Percentiles rank a stretch among this genome's conserved stretches.
Conservation (phyloP, 2,888 invertebrate genomes). For the Tenthredo scrophulariae region DNA sequence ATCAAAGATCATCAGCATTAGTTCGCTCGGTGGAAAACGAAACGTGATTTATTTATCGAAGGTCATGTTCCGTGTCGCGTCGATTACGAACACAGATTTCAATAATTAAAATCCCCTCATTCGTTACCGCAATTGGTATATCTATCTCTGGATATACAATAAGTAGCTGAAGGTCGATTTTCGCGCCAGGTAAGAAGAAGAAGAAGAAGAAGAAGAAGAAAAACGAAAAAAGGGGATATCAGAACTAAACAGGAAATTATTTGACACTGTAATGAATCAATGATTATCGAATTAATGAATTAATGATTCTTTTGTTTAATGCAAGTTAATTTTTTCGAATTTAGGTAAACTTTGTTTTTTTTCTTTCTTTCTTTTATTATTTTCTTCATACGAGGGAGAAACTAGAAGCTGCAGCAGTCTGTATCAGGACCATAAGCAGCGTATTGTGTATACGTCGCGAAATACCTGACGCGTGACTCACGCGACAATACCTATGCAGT, state of each 20-base stretch:
- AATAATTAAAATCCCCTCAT: background rate
- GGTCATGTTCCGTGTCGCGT: background rate
- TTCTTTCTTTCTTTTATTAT: background rate
- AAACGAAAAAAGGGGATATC: too few relatives aligned
- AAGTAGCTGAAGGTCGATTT: background rate
- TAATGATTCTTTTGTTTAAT: too few relatives aligned
- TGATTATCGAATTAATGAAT: too few relatives aligned
- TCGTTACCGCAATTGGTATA: background rate
- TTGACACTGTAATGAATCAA: too few relatives aligned
- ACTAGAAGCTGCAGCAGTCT: background rate
- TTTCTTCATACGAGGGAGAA: background rate
- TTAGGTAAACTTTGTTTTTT: background rate
- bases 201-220: too few relatives aligned
- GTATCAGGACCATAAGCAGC: background rate
- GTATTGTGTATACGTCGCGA: conserved; percentile 58
- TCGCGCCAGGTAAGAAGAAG: background rate
- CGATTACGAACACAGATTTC: background rate
- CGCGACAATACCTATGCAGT: conserved; percentile 52
- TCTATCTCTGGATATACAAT: background rate
- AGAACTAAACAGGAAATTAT: too few relatives aligned
- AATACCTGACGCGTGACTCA: conserved; percentile 64
- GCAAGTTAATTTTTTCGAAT: too few relatives aligned
- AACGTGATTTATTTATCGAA: background rate
- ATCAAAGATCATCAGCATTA: background rate
- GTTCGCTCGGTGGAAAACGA: background rate